A percentile compares a stretch with the other conserved stretches of the same genome.
Conservation (phyloP, 2,888 invertebrate genomes). For the Pollenia griseotomentosa region DNA sequence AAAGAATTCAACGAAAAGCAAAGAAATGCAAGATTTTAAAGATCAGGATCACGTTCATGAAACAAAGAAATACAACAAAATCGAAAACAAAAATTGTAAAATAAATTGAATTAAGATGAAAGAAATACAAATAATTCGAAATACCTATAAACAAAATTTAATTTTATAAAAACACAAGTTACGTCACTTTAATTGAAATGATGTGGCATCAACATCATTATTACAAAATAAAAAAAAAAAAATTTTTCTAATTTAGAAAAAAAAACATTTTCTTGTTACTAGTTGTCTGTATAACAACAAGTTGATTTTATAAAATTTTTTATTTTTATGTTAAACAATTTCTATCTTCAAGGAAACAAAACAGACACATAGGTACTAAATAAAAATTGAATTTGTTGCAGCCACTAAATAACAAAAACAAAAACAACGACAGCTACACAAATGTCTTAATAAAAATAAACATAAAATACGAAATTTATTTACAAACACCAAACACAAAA, state of each 20-base stretch:
- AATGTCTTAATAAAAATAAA: too few species aligned
- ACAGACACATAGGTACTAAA: too few species aligned
- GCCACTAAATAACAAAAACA: too few species aligned
- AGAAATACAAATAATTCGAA: conserved; percentile 30
- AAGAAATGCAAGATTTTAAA: conserved; percentile 50
- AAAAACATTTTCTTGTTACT: too few species aligned
- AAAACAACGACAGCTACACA: too few species aligned
- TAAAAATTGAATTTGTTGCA: too few species aligned
- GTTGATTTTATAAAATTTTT: neutral
- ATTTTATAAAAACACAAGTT: conserved; percentile 47
- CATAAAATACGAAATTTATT: too few species aligned
- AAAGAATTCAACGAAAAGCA: conserved; percentile 23
- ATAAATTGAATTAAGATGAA: conserved; percentile 28
- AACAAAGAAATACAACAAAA: conserved; percentile 42
- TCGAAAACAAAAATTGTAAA: conserved; percentile 18
- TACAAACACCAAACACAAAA: neutral
- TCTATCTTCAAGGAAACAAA: too few species aligned
- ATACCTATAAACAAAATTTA: conserved; percentile 23
- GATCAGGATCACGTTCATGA: conserved; percentile 74
- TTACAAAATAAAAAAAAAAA: neutral
- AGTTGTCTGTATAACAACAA: conserved; percentile 15
- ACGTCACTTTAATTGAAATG: conserved; percentile 66
- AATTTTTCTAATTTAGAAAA: too few species aligned
- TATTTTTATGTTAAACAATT: too few species aligned
- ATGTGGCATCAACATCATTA: conserved; percentile 40